Evolutionary conservation across 2,113 vertebrate species (phyloP), one percentile per base, ranked within the genome.

Genomic region (Urocitellus parryii): DNA sequence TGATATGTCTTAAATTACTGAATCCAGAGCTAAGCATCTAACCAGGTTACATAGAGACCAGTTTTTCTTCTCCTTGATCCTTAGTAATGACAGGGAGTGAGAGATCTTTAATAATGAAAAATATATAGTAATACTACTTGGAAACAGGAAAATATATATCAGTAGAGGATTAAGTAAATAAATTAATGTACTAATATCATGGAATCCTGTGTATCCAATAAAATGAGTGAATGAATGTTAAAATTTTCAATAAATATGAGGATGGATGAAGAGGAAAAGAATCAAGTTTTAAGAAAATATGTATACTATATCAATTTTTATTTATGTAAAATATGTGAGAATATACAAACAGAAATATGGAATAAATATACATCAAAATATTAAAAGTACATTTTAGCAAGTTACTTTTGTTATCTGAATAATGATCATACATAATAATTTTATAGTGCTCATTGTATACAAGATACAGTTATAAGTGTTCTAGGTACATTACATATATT

Each of bases 271-370:
- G 37, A 67, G 34, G 12, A 25, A 78, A 91, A 70, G 32, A 95
- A 81, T 94, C 22, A n/a, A 73, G n/a, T 89, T 97, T 96, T 91
- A 93, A 94, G 90, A 95, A 61, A 91, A 42, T 78, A 37, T 70
- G 8, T 48, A 51, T 2, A 63, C 0, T 58, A 63, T 61, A 42
- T 8, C n/a, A 6, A 8, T 74, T 92, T 70, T 92, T 45, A 42
- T 78, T 67, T 82, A 84, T 65, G 25, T 80, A 68, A 93, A 88
- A 83, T 70, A 56, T 53, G 1, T 80, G 5, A 72, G 37, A 39
- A 27, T 70, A 53, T 24, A 34, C 4, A 56, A 16, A 63, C 32
- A n/a, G n/a, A 95, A 96, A 78, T n/a, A 90, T n/a, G 22, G 76
- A 97, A 81, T 83, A 14, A 27, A 86, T 90, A 78, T 77, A 45